Percentiles rank a stretch among this genome's conserved stretches.
These are phyloP conservation scores for Heliconius eleuchia DNA, from an alignment of 1,140 invertebrate genomes.

Conservation along the genomic window DNA sequence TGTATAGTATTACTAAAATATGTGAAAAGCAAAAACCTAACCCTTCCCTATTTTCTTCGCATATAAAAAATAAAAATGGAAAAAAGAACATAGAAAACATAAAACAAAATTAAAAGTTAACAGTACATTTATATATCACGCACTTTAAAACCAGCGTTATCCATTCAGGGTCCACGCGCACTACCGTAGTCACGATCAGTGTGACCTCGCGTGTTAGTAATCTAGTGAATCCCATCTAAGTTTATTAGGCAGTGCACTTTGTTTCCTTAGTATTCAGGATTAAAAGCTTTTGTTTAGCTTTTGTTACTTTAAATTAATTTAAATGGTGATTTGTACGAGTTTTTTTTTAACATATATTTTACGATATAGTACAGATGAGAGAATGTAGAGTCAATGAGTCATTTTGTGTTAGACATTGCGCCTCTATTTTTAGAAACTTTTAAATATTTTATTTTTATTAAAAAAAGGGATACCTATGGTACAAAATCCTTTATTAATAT, in stretches of 20 bases:
- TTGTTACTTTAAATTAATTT: constrained; percentile 8
- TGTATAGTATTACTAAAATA: no score
- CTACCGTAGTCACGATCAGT: constrained; percentile 35
- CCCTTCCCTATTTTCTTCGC: not conserved
- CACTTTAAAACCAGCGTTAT: constrained; percentile 15
- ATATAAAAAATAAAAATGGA: not conserved
- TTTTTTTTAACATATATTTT: not conserved
- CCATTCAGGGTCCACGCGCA: constrained; percentile 28
- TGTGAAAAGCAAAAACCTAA: not conserved
- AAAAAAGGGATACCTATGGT: no score
- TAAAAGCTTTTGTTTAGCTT: constrained; percentile 11
- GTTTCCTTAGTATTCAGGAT: constrained; percentile 22
- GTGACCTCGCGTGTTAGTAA: constrained; percentile 28
- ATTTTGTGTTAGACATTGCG: not conserved
- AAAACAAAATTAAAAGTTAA: not conserved
- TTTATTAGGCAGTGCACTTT: constrained; percentile 23
- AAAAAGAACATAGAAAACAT: not conserved
- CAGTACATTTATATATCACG: constrained; percentile 7
- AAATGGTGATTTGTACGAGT: not conserved
- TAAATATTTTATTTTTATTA: no score
- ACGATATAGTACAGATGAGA: not conserved
- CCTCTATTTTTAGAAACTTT: no score
- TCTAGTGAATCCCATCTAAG: constrained; percentile 20
- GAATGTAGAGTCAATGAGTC: not conserved
- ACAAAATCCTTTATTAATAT: no score